A percentile compares a stretch with the other conserved stretches of the same genome.
Conservation (phyloP, 2,797 vertebrate species). For the Phalloptychus januarius region DNA sequence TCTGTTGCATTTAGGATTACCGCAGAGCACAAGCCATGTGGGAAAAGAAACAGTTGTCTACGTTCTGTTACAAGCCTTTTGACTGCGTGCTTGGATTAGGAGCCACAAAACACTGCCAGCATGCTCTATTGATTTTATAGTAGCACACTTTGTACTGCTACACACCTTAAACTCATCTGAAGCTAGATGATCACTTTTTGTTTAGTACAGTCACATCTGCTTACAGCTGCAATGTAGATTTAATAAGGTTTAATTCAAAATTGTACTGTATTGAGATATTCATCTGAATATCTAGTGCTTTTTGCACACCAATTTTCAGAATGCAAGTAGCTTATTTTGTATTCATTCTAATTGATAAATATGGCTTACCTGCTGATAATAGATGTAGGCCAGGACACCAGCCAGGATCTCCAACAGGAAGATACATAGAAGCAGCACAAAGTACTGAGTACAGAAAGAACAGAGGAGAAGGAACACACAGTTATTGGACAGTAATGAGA, state of each 20-base stretch:
- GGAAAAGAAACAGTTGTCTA: constrained; percentile 25
- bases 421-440: constrained; percentile 91
- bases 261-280: no score
- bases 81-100: constrained; percentile 13
- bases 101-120: constrained; percentile 5
- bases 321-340: neutral
- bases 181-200: neutral
- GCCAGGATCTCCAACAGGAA: constrained; percentile 96
- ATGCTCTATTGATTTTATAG: constrained; percentile 5
- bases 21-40: constrained; percentile 1
- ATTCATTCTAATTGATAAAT: neutral
- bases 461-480: constrained; percentile 15
- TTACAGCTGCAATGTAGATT: neutral
- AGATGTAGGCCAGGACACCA: constrained; percentile 94
- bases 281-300: neutral
- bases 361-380: constrained; percentile 94
- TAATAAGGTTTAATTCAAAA: neutral
- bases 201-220: neutral
- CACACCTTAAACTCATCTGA: constrained; percentile 7
- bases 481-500: constrained; percentile 32
- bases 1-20: constrained; percentile 27
- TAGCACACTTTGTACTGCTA: neutral
- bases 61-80: constrained; percentile 29
- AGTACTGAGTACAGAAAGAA: constrained; percentile 84
- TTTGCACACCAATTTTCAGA: neutral